Evolutionary conservation across 2,888 invertebrate species (phyloP).

Genomic region (Sussaba pulchella): DNA sequence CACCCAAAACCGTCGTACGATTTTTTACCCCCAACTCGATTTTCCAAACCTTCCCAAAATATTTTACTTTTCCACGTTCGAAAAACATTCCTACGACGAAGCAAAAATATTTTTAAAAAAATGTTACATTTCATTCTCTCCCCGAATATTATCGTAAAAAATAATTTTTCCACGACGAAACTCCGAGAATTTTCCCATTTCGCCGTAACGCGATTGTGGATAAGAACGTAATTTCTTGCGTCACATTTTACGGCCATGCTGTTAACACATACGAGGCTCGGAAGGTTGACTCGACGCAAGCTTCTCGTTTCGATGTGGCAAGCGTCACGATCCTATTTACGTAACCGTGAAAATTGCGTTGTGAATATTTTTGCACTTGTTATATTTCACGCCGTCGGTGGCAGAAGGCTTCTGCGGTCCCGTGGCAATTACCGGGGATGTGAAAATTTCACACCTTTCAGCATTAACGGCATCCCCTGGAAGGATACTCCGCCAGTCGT

Average conservation of each 20-base stretch:
- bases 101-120: too few relatives aligned
- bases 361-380: slow-evolving; percentile 23
- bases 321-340: slow-evolving; percentile 10
- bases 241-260: background rate
- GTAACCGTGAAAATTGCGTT: slow-evolving; percentile 14
- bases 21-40: too few relatives aligned
- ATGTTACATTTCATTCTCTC: too few relatives aligned
- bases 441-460: slow-evolving; percentile 32
- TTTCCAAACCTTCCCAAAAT: too few relatives aligned
- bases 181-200: too few relatives aligned
- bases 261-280: slow-evolving; percentile 1
- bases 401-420: slow-evolving; percentile 11
- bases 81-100: too few relatives aligned
- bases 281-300: background rate
- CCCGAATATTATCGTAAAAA: too few relatives aligned
- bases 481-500: slow-evolving; percentile 36
- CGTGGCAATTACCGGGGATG: slow-evolving; percentile 27
- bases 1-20: too few relatives aligned
- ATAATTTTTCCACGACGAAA: too few relatives aligned
- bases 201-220: too few relatives aligned
- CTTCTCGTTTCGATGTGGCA: slow-evolving; percentile 24
- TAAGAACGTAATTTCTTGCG: background rate
- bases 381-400: slow-evolving; percentile 14
- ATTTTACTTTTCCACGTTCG: too few relatives aligned
- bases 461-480: background rate